Base-by-base conservation (phyloP, 2,888 invertebrate species). In the Teleogryllus oceanicus region DNA sequence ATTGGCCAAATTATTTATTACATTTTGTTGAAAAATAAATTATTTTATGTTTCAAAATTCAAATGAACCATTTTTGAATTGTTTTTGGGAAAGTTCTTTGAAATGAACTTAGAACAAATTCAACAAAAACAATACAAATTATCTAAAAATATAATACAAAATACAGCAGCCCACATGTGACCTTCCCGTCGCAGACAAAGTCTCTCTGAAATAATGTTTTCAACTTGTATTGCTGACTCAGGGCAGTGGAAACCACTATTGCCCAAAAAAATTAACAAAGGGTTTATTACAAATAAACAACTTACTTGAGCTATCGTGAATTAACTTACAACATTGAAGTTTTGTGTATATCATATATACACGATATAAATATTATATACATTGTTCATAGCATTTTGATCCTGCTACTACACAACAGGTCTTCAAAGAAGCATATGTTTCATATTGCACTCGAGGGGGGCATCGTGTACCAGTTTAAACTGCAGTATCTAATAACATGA, bases 321-420 rank as follows among this genome's bases (percentile, higher is more conserved):
- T 80, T 80, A 78, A 80, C 78, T 78, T 79, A 77, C 62, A 49
- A 74, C 11, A 76, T 78, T 20, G 62, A 51, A 78, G 37, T 62
- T 50, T 24, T 81, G 81, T 76, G 79, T 81, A 80, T 78, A 81
- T 80, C 49, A 78, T 50, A 81, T 81, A 81, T 78, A 80, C 78
- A 81, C 81, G 75, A 77, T 79, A 77, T 79, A 80, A 74, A 76
- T 76, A 62, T 79, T 81, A 81, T 80, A 37, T 81, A 81, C 81
- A 81, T 74, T 74, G 50, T 78, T 78, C 78, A 78, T 78, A 78
- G 74, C 16, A 49, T 37, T 78, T 21, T 37, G 62, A 51, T 74
- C 49, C 74, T 49, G 78, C 75, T 37, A 50, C 21, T 62, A 76
- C 50, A 62, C n/a, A n/a, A 18, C 62, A 62, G 62, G 62, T 62